phyloP scores from a whole-genome alignment of 2,113 vertebrate genomes.

The Chlorodrepanis virens region DNA sequence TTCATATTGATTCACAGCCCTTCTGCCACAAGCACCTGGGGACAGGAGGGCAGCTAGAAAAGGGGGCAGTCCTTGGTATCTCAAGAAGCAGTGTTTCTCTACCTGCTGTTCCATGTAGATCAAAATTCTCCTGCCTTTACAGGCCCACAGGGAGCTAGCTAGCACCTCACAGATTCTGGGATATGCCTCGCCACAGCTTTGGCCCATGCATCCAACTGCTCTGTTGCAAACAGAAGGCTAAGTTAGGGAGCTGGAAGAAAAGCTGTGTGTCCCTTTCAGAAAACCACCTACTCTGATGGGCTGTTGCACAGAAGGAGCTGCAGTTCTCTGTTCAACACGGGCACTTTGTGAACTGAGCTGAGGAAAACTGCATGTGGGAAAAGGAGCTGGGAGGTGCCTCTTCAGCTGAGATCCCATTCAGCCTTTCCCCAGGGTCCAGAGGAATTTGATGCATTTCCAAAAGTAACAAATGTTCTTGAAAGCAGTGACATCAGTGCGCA shows the following conservation, averaged over 20 bases:
- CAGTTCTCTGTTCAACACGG: not conserved
- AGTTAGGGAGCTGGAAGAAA: not conserved
- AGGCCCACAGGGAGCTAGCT: accelerated
- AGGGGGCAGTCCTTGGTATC: not conserved
- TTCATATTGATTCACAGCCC: not conserved
- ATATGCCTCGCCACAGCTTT: not conserved
- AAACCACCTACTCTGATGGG: accelerated
- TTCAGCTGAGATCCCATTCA: not conserved
- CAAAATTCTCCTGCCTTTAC: not conserved
- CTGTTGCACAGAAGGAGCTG: not conserved
- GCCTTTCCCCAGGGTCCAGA: not conserved
- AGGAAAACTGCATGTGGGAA: not conserved
- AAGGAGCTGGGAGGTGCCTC: not conserved
- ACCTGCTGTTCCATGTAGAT: not conserved
- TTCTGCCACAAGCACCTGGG: not conserved
- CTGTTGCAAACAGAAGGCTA: not conserved
- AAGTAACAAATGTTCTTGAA: not conserved
- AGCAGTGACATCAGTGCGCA: not conserved
- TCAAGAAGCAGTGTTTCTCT: not conserved
- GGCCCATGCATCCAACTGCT: not conserved
- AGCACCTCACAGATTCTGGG: not conserved
- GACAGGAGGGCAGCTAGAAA: too few species aligned
- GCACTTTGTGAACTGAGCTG: not conserved
- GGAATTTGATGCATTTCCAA: constrained; percentile 21
- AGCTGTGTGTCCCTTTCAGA: not conserved